These are phyloP conservation scores for Epistrophella euchroma DNA, from an alignment of 2,888 invertebrate genomes.

Conservation along the genomic window DNA sequence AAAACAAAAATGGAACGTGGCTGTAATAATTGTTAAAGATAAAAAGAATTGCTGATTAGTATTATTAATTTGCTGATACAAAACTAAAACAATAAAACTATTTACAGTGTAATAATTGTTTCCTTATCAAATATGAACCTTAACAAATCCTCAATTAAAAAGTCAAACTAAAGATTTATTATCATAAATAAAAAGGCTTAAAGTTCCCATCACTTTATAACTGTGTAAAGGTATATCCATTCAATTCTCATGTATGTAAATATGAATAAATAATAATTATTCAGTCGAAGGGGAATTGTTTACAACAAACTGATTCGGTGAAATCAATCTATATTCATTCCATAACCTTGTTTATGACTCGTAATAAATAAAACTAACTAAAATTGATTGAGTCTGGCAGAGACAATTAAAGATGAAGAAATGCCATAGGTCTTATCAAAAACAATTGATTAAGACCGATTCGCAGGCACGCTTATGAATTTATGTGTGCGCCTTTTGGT, in stretches of 20 bases:
- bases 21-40: not conserved
- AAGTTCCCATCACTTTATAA: not conserved
- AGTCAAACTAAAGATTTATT: not conserved
- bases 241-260: not conserved
- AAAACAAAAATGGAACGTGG: not conserved
- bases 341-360: slow-evolving; percentile 43
- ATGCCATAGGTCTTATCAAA: slow-evolving; percentile 7
- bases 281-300: not conserved
- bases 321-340: slow-evolving; percentile 5
- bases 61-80: not conserved
- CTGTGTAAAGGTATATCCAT: not conserved
- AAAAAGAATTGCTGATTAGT: not conserved
- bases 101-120: slow-evolving; percentile 8
- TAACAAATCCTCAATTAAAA: not conserved
- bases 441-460: slow-evolving; percentile 15
- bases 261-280: not conserved
- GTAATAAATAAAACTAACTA: slow-evolving; percentile 38
- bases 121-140: slow-evolving; percentile 4
- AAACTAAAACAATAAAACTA: slow-evolving; percentile 10
- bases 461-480: slow-evolving; percentile 53
- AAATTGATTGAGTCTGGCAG: slow-evolving; percentile 41
- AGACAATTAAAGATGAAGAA: not conserved
- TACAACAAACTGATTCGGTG: not conserved
- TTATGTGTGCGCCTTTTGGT: slow-evolving; percentile 2
- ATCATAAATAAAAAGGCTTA: not conserved